Percentiles rank a stretch among this genome's conserved stretches.
Conservation (phyloP, 1,140 invertebrate genomes). For the Gyrodactylus bullatarudis region DNA sequence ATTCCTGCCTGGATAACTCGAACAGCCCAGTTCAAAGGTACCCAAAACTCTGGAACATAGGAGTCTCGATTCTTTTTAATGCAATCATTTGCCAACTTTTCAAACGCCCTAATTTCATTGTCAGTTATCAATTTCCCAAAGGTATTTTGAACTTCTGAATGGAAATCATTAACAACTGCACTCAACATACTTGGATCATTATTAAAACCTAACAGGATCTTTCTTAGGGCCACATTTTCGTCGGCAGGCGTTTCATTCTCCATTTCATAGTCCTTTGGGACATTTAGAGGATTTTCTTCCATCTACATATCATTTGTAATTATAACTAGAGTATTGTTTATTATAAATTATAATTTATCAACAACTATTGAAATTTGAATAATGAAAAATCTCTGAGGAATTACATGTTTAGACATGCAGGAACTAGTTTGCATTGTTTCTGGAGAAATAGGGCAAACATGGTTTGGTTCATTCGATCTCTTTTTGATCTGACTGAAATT, state of each 20-base stretch:
- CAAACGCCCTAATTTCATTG: conserved; percentile 4
- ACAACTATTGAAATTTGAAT: too few species aligned
- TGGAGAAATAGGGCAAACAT: too few species aligned
- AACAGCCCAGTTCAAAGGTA: conserved; percentile 1
- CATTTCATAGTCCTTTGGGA: neutral
- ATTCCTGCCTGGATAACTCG: neutral
- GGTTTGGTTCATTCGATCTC: too few species aligned
- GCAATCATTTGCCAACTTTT: conserved; percentile 2
- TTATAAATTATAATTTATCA: too few species aligned
- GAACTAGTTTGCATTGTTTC: too few species aligned
- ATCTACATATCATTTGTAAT: neutral
- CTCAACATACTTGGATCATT: conserved; percentile 1
- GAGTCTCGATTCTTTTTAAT: neutral
- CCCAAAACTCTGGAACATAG: conserved; percentile 6
- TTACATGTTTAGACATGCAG: too few species aligned
- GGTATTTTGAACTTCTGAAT: neutral
- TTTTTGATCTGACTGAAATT: too few species aligned
- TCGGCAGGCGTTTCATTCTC: neutral
- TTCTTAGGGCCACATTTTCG: neutral
- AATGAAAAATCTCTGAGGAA: too few species aligned
- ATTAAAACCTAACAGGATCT: neutral
- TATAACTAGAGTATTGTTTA: too few species aligned
- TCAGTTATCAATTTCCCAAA: conserved; percentile 5
- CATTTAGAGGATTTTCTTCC: neutral
- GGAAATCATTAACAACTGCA: neutral